Base-by-base conservation (phyloP, 2,113 vertebrate species). In the Cochlearius cochlearius region DNA sequence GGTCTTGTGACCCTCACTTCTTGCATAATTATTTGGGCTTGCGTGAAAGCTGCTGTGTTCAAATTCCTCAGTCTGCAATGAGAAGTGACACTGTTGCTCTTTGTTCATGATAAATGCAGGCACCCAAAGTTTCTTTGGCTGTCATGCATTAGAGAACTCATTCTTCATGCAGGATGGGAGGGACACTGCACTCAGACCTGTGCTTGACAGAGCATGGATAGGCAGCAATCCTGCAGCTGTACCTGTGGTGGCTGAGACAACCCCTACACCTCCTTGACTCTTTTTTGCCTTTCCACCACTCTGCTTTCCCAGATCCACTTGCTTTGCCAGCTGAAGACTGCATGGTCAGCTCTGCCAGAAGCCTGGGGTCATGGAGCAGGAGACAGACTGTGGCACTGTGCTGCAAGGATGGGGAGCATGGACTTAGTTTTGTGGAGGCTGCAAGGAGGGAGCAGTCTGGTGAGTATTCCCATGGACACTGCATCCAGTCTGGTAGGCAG, bases 191-290 rank as follows among this genome's bases (percentile, higher is more conserved):
- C 10, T 47, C 34, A 88, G 20, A 22, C 50, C 77, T 0, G 1
- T 0, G 0, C 56, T 29, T 2, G 7, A n/a, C 18, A 49, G 14
- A 73, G 25, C 17, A 12, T 5, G 25, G 53, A 75, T 20, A 58
- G 73, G 43, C 47, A 81, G 56, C 58, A 68, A 22, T 58, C 69
- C 55, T 71, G 18, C 73, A 78, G 25, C 52, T 64, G 38, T 67
- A 52, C 47, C 60, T 86, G 15, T 55, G 84, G 45, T 58, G n/a
- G 11, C 41, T 91, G 60, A 88, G 50, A 66, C 50, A 84, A 38
- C 14, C 3, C 15, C 29, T 50, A n/a, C 4, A 27, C 8, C 19
- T 49, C 12, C 22, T 69, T 58, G 29, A 50, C 43, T 50, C 30
- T 53, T 74, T 68, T 73, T 79, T 75, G 53, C 20, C 52, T 80